Evolutionary conservation across 2,888 invertebrate species (phyloP), one percentile per base, ranked within the genome.

Genomic region (Drosophila kanekoi): DNA sequence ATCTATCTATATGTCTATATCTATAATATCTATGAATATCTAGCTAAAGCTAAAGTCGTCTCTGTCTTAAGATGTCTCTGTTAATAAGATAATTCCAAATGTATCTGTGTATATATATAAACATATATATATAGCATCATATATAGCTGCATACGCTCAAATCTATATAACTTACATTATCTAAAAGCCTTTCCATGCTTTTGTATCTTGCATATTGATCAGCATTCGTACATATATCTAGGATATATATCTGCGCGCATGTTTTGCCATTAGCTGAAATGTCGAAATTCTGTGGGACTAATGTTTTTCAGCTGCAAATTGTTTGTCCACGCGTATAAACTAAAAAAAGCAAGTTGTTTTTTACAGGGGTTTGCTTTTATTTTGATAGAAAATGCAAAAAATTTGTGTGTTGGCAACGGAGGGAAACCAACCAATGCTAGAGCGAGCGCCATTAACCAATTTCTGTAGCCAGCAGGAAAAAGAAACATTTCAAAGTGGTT

Each of bases 261-360:
- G 57, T 62, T 72, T 72, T 45, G 43, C 56, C 77, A 77, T 77
- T 77, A 81, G 63, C 59, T 59, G 56, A 49, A 71, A 77, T 77
- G 43, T 48, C 54, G 64, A 61, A 56, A 53, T 52, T 52, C 44
- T 77, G 56, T 56, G 66, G 73, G 38, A 35, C 43, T 37, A 59
- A 47, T 56, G 59, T 20, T 18, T 41, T 45, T 40, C 60, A 38
- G 16, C 40, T 33, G 47, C 54, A 63, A 58, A 54, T 44, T 57
- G 52, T 56, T 57, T 43, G 28, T 2, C 28, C 28, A 28, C 2
- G 8, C 8, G 28, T 8, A 28, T 28, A 8, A 28, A 8, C 28
- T 28, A 8, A 28, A 28, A 28, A 28, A 28, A 18, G 32, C 40
- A 14, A 14, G 41, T 52, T 69, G 51, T 61, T 61, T 23, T 32